Evolutionary conservation across 2,113 vertebrate species (phyloP).

Genomic region (Poicephalus meyeri): DNA sequence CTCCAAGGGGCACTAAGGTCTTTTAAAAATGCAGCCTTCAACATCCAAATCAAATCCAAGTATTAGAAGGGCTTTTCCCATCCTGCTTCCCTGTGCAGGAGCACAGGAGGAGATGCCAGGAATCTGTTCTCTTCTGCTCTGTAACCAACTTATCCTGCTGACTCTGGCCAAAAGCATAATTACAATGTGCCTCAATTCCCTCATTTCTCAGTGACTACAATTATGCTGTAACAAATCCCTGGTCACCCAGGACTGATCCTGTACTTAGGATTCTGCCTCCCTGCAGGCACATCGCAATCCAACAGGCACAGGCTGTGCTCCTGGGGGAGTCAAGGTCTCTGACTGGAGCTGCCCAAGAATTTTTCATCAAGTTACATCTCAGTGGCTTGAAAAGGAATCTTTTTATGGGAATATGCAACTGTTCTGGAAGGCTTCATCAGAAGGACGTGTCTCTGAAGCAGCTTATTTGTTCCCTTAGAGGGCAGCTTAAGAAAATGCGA

Average conservation of each 20-base stretch:
- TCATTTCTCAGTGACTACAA: not conserved
- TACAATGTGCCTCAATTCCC: not conserved
- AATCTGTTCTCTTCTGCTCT: not conserved
- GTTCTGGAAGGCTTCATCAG: not conserved
- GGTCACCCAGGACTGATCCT: not conserved
- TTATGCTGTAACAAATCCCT: not conserved
- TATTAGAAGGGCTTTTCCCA: not conserved
- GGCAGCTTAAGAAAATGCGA: not conserved
- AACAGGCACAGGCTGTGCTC: not conserved
- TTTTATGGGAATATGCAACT: not conserved
- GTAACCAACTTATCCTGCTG: not conserved
- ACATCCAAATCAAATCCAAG: not conserved
- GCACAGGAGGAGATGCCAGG: not conserved
- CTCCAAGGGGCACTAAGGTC: not conserved
- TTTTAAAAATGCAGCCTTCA: not conserved
- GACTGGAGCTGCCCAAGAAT: not conserved
- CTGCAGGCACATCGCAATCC: not conserved
- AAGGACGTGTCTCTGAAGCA: not conserved
- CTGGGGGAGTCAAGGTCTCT: not conserved
- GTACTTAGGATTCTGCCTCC: not conserved
- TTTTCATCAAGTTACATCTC: constrained; percentile 20
- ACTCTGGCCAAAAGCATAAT: not conserved
- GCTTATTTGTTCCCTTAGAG: not conserved
- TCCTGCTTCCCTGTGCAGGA: not conserved
- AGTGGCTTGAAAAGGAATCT: not conserved